Base-by-base conservation (phyloP, 2,888 invertebrate genomes). In the Netelia inedita region DNA sequence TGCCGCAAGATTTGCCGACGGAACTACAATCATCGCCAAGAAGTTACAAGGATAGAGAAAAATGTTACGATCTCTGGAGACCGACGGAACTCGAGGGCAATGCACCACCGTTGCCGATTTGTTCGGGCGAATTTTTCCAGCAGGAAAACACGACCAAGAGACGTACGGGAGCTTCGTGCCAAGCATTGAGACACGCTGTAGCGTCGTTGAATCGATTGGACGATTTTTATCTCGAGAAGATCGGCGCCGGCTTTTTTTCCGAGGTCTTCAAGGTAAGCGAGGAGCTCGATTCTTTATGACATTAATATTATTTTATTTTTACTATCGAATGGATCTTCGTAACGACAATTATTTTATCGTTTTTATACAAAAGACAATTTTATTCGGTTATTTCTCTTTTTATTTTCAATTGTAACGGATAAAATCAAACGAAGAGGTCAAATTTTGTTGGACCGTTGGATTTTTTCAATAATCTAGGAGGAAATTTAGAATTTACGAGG, bases 211-310 rank as follows among this genome's bases (percentile, higher is more conserved):
- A 98, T 93, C 96, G 98, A 63, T 96, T 98, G 89, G 98, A 99
- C 94, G 99, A 99, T 95, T 99, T 99, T 94, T 95, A 96, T 88
- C 96, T 97, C 93, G 98, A 98, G 94, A 98, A 98, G 94, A 98
- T 99, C 91, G 99, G 99, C 68, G 95, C 97, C 72, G 99, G 99
- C 87, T 99, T 99, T 95, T 99, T 99, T 95, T 99, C 99, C 3
- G 98, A 98, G 95, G 99, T 99, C 86, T 99, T 97, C 95, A 99
- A 99, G 97, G 99, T 99, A 95, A 95, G 96, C 94, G 55, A 16
- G 43, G 28, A 28, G 53, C 16, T 11, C 1, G 11, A 46, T 53
- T 63, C 41, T 46, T 23, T 72, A 10, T 59, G 14, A 14, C 21
- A 59, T 43, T 43, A 11, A 69, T 46, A 10, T 46, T 41, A 43